Evolutionary conservation across 2,888 invertebrate species (phyloP), one percentile per base, ranked within the genome.

Genomic region (Lasioglossum malachurum): DNA sequence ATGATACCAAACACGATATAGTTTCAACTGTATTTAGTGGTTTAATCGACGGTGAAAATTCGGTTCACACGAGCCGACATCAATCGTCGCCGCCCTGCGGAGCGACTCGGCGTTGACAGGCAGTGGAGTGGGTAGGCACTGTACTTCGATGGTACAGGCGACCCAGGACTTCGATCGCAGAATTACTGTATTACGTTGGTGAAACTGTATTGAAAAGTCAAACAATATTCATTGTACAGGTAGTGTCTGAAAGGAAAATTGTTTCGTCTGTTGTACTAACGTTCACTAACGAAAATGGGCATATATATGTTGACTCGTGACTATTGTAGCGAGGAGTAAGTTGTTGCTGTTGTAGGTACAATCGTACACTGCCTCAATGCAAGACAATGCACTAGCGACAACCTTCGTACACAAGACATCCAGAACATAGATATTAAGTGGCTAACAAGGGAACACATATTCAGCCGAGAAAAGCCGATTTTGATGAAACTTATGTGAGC

Each of bases 301-400:
- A 64, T 57, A 16, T 57, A 16, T 35, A 74, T 67, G 77, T 84
- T 80, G 69, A 77, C 74, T 77, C 53, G 46, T 57, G 38, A 76
- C 8, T 67, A 35, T 27, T 35, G 64, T 72, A 64, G 44, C 71
- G 73, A 49, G 44, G 49, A 53, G 46, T 41, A 67, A 38, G 23
- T 38, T 44, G n/a, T 27, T 35, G 0, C 49, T 44, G n/a, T 27
- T 35, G 0, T 44, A 76, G 53, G 31, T 60, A 79, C 80, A 80
- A 57, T 75, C 64, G 27, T 80, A 78, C 27, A 72, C 31, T 49
- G 14, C 73, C 46, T 87, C 87, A 89, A 90, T 90, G 90, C 90
- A 90, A 90, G 90, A 85, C 73, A 88, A 89, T 90, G 90, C 89
- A 82, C 90, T 89, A 89, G 74, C 35, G 49, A 75, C 69, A 89